These are phyloP conservation scores for Spheniscus humboldti DNA, from an alignment of 2,797 vertebrate species.

Conservation along the genomic window DNA sequence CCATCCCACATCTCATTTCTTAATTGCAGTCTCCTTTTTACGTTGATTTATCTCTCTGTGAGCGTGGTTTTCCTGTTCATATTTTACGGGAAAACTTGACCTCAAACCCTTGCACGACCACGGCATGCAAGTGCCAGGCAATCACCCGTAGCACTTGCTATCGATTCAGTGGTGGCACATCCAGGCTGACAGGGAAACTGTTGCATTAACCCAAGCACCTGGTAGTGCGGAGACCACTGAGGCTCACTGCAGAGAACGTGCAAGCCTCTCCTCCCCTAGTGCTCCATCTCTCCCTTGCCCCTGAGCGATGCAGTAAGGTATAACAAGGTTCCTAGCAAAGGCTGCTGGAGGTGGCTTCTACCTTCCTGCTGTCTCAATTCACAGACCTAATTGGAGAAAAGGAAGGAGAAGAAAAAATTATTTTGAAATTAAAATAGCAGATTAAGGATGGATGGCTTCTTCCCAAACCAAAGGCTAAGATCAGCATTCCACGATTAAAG, in stretches of 20 bases:
- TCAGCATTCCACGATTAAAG: not conserved
- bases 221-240: not conserved
- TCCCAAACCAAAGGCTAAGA: not conserved
- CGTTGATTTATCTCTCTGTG: not conserved
- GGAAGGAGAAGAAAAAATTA: not conserved
- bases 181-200: not conserved
- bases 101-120: not conserved
- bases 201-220: not conserved
- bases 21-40: not conserved
- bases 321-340: not conserved
- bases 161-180: not conserved
- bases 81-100: not conserved
- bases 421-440: not conserved
- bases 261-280: not conserved
- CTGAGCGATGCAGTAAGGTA: not conserved
- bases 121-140: not conserved
- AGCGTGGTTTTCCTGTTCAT: not conserved
- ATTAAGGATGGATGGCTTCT: not conserved
- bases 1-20: not conserved
- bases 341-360: not conserved
- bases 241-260: fast-evolving
- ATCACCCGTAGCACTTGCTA: fast-evolving
- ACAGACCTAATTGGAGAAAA: not conserved
- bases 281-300: not conserved
- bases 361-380: not conserved